Conservation (phyloP, 2,888 invertebrate genomes). For the Watsonalla cultraria region DNA sequence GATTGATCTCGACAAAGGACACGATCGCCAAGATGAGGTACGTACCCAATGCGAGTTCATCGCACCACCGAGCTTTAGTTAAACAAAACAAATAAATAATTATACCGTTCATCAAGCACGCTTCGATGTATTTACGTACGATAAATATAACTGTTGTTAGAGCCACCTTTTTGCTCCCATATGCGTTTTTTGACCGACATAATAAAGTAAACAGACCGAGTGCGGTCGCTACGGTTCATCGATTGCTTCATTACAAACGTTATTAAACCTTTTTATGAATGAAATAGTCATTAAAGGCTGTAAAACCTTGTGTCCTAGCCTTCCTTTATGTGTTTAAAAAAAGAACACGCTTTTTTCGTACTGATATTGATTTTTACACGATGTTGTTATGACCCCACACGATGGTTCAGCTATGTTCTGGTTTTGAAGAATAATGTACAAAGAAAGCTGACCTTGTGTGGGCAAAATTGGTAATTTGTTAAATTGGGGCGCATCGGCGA, state of each 20-base stretch:
- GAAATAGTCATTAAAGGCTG: conserved; percentile 41
- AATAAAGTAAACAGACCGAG: conserved; percentile 60
- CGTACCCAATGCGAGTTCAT: conserved; percentile 61
- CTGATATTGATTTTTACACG: conserved; percentile 28
- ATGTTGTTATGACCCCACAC: conserved; percentile 18
- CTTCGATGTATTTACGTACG: conserved; percentile 60
- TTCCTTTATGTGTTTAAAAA: conserved; percentile 13
- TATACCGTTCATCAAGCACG: conserved; percentile 45
- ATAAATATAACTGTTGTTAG: conserved; percentile 44
- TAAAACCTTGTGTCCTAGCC: conserved; percentile 26
- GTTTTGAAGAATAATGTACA: conserved; percentile 8
- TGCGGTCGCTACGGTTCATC: conserved; percentile 54
- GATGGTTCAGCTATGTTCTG: conserved; percentile 18
- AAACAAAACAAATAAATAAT: conserved; percentile 75
- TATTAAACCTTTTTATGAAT: conserved; percentile 68
- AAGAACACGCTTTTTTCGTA: conserved; percentile 13
- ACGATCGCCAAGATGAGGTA: conserved; percentile 73
- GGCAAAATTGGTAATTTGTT: conserved; percentile 25
- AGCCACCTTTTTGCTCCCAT: conserved; percentile 41
- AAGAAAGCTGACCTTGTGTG: conserved; percentile 32
- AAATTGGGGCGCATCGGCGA: conserved; percentile 32
- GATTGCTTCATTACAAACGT: conserved; percentile 60
- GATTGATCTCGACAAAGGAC: conserved; percentile 74
- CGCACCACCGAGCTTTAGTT: conserved; percentile 61
- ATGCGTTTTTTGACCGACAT: conserved; percentile 41